A percentile compares a stretch with the other conserved stretches of the same genome.
Conservation (phyloP, 2,113 vertebrate genomes). For the Monopterus albus region DNA sequence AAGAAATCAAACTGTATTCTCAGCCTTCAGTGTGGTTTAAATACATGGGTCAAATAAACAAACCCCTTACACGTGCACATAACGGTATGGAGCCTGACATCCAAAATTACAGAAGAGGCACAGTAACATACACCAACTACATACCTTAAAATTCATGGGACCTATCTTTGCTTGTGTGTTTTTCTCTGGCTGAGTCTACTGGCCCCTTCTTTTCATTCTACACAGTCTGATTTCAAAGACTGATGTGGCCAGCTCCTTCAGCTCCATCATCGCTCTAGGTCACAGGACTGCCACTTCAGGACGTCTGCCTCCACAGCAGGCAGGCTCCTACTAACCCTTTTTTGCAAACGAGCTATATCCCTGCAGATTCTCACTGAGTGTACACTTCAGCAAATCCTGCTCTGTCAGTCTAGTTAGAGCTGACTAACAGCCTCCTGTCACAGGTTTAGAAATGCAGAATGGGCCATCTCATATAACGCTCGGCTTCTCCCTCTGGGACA, state of each 20-base stretch:
- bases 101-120: conserved; percentile 9
- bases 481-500: conserved; percentile 69
- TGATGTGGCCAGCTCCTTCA: conserved; percentile 66
- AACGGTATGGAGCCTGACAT: not conserved
- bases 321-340: conserved; percentile 40
- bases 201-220: conserved; percentile 15
- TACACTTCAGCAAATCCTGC: conserved; percentile 5
- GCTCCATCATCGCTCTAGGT: conserved; percentile 78
- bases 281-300: conserved; percentile 71
- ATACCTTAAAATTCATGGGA: not conserved
- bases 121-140: not conserved
- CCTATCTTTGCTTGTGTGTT: not conserved
- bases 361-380: conserved; percentile 7
- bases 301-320: conserved; percentile 64
- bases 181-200: not conserved
- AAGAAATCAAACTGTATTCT: not conserved
- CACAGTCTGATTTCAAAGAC: conserved; percentile 59
- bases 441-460: conserved; percentile 69
- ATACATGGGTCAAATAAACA: conserved; percentile 17
- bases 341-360: conserved; percentile 33
- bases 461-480: conserved; percentile 74
- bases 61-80: not conserved
- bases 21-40: conserved; percentile 4
- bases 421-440: conserved; percentile 49
- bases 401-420: conserved; percentile 42